phyloP scores from a whole-genome alignment of 2,113 vertebrate species.

The Pachyramphus minor region DNA sequence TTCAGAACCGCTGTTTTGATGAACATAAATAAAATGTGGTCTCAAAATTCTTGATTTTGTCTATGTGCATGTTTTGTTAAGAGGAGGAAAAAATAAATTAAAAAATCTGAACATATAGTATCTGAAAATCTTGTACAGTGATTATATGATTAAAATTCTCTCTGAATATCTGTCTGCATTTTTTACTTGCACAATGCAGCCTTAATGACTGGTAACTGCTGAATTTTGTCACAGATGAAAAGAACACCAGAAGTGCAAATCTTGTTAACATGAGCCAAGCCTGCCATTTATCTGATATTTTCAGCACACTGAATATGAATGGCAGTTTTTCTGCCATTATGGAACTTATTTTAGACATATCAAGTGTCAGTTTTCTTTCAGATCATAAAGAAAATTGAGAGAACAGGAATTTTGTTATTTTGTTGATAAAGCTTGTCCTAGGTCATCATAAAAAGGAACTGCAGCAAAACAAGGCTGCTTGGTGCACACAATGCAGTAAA shows the following conservation, averaged over 20 bases:
- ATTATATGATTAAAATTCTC: constrained; percentile 48
- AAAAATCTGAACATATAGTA: background rate
- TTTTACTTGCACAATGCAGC: constrained; percentile 43
- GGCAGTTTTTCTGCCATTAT: constrained; percentile 24
- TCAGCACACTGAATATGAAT: constrained; percentile 24
- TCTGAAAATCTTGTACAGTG: constrained; percentile 12
- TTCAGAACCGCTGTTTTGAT: background rate
- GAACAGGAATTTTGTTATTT: constrained; percentile 13
- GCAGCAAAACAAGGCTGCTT: background rate
- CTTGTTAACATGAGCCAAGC: constrained; percentile 56
- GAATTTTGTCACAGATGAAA: constrained; percentile 57
- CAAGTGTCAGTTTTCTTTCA: constrained; percentile 36
- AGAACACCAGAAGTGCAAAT: constrained; percentile 22
- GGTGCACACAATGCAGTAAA: background rate
- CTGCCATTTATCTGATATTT: constrained; percentile 60
- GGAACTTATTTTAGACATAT: constrained; percentile 46
- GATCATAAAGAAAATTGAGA: constrained; percentile 1
- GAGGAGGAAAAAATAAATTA: background rate
- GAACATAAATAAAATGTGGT: background rate
- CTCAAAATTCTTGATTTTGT: background rate
- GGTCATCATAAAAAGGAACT: background rate
- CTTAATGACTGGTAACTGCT: constrained; percentile 47
- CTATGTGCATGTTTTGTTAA: background rate
- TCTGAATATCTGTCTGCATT: constrained; percentile 42
- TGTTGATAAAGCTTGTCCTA: background rate